A percentile compares a stretch with the other conserved stretches of the same genome.
These are phyloP conservation scores for Microcebus jonahi DNA, from an alignment of 2,113 vertebrate genomes.

Conservation along the genomic window DNA sequence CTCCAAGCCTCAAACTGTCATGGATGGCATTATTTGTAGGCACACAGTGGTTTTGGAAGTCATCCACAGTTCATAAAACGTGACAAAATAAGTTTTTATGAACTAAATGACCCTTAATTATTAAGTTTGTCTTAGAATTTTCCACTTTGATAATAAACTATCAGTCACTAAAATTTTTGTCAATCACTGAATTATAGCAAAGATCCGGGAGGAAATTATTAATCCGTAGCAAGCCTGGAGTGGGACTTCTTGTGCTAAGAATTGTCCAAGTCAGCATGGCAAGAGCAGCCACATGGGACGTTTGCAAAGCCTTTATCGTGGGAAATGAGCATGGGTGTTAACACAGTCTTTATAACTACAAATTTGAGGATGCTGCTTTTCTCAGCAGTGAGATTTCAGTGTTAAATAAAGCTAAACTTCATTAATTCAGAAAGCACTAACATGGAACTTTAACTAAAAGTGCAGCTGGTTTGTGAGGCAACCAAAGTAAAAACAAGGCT, in stretches of 20 bases:
- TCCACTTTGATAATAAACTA: slow-evolving; percentile 24
- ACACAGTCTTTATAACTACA: slow-evolving; percentile 41
- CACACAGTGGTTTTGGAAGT: not conserved
- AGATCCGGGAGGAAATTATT: not conserved
- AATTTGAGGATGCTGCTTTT: not conserved
- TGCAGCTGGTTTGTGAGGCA: not conserved
- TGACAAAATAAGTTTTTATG: slow-evolving; percentile 20
- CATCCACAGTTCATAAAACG: slow-evolving; percentile 31
- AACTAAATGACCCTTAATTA: not conserved
- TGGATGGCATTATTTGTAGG: slow-evolving; percentile 17
- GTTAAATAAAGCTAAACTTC: slow-evolving; percentile 22
- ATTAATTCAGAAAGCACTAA: not conserved
- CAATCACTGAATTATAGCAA: not conserved
- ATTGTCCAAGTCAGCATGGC: not conserved
- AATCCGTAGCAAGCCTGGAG: not conserved
- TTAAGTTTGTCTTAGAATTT: slow-evolving; percentile 11
- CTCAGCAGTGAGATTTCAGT: not conserved
- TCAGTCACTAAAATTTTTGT: not conserved
- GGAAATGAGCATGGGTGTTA: not conserved
- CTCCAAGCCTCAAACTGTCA: not conserved
- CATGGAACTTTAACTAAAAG: not conserved
- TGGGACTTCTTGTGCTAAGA: not conserved
- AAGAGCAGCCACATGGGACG: not conserved
- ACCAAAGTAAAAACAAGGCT: not conserved
- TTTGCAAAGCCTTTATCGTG: not conserved